Evolutionary conservation across 2,797 vertebrate genomes (phyloP), one percentile per base, ranked within the genome.

Genomic region (Sphaeramia orbicularis): DNA sequence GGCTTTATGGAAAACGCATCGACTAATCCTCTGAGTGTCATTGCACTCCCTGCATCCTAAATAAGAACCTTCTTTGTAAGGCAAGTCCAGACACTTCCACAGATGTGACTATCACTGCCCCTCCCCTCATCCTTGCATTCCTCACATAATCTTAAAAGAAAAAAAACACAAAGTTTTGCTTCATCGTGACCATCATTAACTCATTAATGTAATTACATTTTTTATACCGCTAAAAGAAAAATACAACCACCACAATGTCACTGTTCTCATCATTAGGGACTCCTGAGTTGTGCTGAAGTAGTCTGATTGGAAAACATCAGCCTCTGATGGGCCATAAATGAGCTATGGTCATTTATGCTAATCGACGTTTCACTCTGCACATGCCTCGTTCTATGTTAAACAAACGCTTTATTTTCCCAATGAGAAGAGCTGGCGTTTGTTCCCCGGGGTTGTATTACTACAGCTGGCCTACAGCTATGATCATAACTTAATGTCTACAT

Each of bases 401-500:
- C 82, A 86, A 87, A 86, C 82, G 75, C 82, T 90, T 91, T 74
- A 82, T 91, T 86, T 88, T 84, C 70, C 80, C 78, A 61, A 74
- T 66, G 80, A 85, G 78, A 81, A 57, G 43, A 21, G 58, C 65
- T 61, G 85, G 74, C 82, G 55, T 83, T 78, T 62, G 56, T 65
- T 88, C 89, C 84, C 89, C 3, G 9, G 86, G 87, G 89, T 72
- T 82, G 73, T 65, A 78, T 85, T 81, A 86, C 85, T 82, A 67
- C 89, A 91, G 88, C 88, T 86, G 89, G 83, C 79, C 88, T 72
- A 65, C 69, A 81, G 86, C 89, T 82, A 88, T 83, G 86, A 91
- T 91, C 88, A 91, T 91, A 92, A 90, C 80, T 92, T 91, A 89
- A 72, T 63, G 16, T 86, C 77, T 65, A 70, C 18, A 77, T 91